Base-by-base conservation (phyloP, 2,113 vertebrate genomes). In the Aphyosemion australe region DNA sequence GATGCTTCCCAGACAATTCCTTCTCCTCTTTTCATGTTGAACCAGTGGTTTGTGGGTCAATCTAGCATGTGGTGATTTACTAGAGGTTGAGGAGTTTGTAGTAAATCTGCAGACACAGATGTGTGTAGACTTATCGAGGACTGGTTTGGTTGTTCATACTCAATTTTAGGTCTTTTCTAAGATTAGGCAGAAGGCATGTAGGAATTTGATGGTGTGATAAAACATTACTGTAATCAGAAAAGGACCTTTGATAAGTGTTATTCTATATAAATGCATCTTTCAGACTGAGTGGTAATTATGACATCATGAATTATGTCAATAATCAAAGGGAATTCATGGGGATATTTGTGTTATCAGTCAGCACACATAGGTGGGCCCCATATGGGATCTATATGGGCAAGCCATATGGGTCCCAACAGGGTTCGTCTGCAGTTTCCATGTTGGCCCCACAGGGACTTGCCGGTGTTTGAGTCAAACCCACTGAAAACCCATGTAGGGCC, bases 11-110 rank as follows among this genome's bases (percentile, higher is more conserved):
- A 63, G 65, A 74, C 70, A 80, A 73, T 69, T 79, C 53, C 52
- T 4, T 69, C 12, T 26, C 61, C 54, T 76, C 19, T 63, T 61
- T 74, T 76, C 63, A 76, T 73, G 14, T 49, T 46, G 37, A 53
- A 77, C 76, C 53, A 76, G 71, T 65, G 66, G 57, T 73, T 72
- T 59, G 65, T 83, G 37, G 73, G 70, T 68, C 67, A 79, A 74
- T 80, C 41, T 53, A 72, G 67, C 70, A 65, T 69, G 46, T 69
- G 47, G 18, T 42, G 51, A 79, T 80, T 83, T 83, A 80, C 68
- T 69, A 46, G 51, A 62, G 34, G 72, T 68, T 77, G 64, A 72
- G 68, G 74, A 84, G 54, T 66, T 55, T 74, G 71, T 74, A 53
- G 64, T 84, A 74, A 58, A 83, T 78, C 69, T 78, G 14, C 37